phyloP scores from a whole-genome alignment of 2,797 vertebrate genomes.

The Hephaestus fuliginosus region DNA sequence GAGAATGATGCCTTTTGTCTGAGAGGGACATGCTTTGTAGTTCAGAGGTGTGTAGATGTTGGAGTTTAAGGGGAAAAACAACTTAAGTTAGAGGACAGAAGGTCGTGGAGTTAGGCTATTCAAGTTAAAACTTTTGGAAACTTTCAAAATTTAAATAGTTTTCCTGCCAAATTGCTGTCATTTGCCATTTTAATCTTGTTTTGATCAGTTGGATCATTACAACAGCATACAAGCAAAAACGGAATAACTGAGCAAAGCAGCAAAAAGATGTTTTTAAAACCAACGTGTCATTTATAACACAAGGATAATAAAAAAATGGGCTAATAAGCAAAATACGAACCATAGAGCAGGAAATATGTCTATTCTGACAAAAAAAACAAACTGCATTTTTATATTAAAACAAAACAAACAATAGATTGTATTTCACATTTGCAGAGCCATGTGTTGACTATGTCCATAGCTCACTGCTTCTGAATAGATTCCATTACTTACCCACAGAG shows the following conservation, averaged over 20 bases:
- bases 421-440: no score
- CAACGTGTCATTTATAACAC: neutral
- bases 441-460: neutral
- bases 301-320: no score
- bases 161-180: neutral
- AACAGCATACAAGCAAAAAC: neutral
- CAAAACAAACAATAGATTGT: neutral
- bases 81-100: neutral
- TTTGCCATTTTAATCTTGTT: neutral
- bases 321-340: no score
- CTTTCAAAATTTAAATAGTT: neutral
- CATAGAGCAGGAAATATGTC: neutral
- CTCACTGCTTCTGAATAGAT: conserved; percentile 20
- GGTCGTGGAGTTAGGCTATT: neutral
- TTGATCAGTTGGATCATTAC: neutral
- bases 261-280: neutral
- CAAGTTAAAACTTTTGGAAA: neutral
- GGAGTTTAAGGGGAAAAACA: neutral
- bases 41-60: neutral
- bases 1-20: conserved; percentile 18
- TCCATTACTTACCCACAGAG: conserved; percentile 29
- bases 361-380: neutral
- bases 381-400: neutral
- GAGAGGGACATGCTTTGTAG: neutral
- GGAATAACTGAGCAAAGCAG: neutral